Percentiles rank a stretch among this genome's conserved stretches.
These are phyloP conservation scores for Pelmatolapia mariae DNA, from an alignment of 2,113 vertebrate genomes.

Conservation along the genomic window DNA sequence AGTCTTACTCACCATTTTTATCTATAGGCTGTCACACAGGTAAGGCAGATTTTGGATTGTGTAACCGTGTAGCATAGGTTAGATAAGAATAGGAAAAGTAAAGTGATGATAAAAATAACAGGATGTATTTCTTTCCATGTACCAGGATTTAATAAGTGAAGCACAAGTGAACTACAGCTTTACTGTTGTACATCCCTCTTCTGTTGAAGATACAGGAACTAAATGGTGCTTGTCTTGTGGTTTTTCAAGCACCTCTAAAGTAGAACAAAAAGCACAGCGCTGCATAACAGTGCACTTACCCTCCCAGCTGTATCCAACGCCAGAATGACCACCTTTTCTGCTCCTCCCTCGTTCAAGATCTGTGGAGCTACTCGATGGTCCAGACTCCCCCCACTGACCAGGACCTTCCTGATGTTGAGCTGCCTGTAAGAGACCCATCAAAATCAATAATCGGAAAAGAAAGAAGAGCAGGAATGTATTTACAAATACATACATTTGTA, in stretches of 20 bases:
- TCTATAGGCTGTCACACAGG: background rate
- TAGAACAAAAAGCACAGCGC: background rate
- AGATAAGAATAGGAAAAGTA: constrained; percentile 1
- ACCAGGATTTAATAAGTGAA: background rate
- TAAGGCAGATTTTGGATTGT: background rate
- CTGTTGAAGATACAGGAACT: background rate
- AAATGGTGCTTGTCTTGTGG: background rate
- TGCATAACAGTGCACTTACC: constrained; percentile 65
- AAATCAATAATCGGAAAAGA: background rate
- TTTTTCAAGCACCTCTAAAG: background rate
- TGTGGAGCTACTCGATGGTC: constrained; percentile 89
- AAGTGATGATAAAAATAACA: background rate
- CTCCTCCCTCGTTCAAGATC: constrained; percentile 83
- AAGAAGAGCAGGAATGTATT: background rate
- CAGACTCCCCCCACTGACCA: constrained; percentile 86
- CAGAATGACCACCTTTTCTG: constrained; percentile 83
- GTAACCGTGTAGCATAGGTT: background rate
- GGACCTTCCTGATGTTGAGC: constrained; percentile 90
- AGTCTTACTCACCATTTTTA: constrained; percentile 25
- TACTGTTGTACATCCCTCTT: background rate
- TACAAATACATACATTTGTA: background rate
- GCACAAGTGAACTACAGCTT: background rate
- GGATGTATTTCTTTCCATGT: background rate
- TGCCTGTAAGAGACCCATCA: constrained; percentile 71
- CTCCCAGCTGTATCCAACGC: constrained; percentile 90